Base-by-base conservation (phyloP, 1,140 invertebrate species). In the Galendromus occidentalis region DNA sequence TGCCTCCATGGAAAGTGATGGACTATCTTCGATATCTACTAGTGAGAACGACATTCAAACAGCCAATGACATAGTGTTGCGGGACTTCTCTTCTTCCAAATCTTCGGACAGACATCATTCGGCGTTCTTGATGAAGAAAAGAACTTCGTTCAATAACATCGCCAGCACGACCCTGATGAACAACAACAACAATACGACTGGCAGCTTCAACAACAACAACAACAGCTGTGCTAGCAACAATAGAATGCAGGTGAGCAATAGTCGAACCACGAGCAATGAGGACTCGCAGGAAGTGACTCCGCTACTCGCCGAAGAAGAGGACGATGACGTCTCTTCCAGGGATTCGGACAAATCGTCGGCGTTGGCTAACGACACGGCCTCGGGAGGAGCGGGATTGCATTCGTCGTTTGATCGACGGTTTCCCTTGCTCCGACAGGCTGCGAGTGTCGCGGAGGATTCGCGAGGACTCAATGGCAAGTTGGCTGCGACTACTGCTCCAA, bases 1-100 rank as follows among this genome's bases (percentile, higher is more conserved):
- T 39, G 71, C 71, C 2, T 72, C 71, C 25, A 69, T 72, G 65
- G 71, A 72, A 44, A 71, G 69, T 51, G 71, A 71, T 55, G 71
- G 70, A 25, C 33, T 72, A 1, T 72, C 71, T 20, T 68, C 67
- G 9, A 59, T 59, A 59, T 59, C 51, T 20, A 59, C 51, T 22
- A 59, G 51, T 59, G 51, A 59, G 14, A 59, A 59, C 22, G 51
- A 59, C 22, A 25, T 59, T 17, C 25, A 25, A 6, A 33, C 51
- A 18, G 25, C 18, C 45, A 47, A 47, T 47, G 33, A 59, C 20
- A 59, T 59, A 17, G 51, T 59, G 51, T 59, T 59, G 33, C 51
- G 51, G 51, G 51, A 59, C 33, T 59, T 59, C 28, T 47, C 45
- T 59, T 39, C 33, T 39, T 39, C 33, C 33, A 39, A 39, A 39